Percentiles rank a stretch among this genome's conserved stretches.
Evolutionary conservation across 2,113 vertebrate species (phyloP).

Genomic region (Odobenus rosmarus): DNA sequence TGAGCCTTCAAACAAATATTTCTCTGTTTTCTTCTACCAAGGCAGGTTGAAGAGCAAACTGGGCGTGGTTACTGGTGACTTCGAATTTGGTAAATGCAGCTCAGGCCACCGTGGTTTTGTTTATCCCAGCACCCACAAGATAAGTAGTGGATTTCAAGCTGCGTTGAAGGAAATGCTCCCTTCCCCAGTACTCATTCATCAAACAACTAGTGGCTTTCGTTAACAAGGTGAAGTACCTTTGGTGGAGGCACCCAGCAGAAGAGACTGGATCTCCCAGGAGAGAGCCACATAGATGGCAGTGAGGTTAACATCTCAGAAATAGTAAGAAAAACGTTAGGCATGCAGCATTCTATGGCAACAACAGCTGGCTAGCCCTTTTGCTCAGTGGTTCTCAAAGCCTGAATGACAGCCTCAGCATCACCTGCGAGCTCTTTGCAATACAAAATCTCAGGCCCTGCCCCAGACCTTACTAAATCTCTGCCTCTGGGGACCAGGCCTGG

Average conservation of each 20-base stretch:
- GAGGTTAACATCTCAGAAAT: neutral
- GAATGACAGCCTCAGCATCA: neutral
- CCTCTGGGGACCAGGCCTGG: neutral
- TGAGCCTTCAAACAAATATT: neutral
- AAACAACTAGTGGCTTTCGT: neutral
- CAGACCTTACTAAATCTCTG: neutral
- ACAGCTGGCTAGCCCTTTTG: no score
- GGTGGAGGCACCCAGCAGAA: neutral
- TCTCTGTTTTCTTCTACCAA: conserved; percentile 15
- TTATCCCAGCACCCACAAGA: neutral
- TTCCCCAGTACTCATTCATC: neutral
- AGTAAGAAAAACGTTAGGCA: neutral
- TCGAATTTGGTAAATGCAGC: neutral
- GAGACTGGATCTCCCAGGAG: neutral
- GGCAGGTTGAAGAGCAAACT: neutral
- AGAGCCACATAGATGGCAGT: neutral
- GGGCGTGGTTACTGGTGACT: neutral
- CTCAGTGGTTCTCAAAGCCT: neutral
- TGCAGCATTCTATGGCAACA: neutral
- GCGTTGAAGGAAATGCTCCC: neutral
- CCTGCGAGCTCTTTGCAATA: neutral
- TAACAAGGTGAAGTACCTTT: neutral
- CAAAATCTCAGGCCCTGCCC: neutral
- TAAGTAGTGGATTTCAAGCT: neutral
- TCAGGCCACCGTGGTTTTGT: neutral